These are phyloP conservation scores for Mesocentrotus franciscanus DNA, from an alignment of 53 echinoderm and acorn worm species.

Conservation along the genomic window DNA sequence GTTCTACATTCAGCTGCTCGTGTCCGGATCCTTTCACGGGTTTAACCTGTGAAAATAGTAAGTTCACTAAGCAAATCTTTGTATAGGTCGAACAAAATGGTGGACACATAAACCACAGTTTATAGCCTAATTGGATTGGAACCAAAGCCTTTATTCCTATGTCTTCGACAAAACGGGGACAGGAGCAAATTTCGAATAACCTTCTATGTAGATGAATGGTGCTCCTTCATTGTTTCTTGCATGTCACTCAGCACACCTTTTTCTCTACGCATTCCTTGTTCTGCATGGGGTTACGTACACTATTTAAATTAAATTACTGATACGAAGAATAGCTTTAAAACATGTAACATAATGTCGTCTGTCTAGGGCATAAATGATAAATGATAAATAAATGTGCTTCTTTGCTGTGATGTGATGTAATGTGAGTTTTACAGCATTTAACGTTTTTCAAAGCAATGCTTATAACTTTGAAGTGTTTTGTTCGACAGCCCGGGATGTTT, in stretches of 20 bases:
- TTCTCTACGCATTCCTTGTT: not conserved
- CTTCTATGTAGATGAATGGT: not conserved
- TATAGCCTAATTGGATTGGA: not conserved
- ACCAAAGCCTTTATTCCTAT: not conserved
- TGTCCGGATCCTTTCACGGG: slow-evolving; percentile 20
- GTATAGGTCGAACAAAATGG: not conserved
- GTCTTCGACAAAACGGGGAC: not conserved
- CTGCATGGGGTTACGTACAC: too few relatives aligned
- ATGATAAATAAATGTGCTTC: not conserved
- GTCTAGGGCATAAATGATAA: not conserved
- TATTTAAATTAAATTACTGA: too few relatives aligned
- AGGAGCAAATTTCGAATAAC: not conserved
- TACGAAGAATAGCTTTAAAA: too few relatives aligned
- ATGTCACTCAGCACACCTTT: not conserved
- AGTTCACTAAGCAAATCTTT: not conserved
- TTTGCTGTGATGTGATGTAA: not conserved
- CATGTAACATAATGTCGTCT: too few relatives aligned
- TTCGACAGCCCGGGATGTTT: not conserved
- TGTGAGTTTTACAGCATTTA: not conserved
- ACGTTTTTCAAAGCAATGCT: not conserved
- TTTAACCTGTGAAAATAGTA: not conserved
- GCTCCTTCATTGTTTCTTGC: not conserved
- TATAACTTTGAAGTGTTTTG: not conserved
- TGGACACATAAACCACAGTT: not conserved
- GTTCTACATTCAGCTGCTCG: slow-evolving; percentile 4